Evolutionary conservation across 2,888 invertebrate species (phyloP).

Genomic region (Byasa hedistus): DNA sequence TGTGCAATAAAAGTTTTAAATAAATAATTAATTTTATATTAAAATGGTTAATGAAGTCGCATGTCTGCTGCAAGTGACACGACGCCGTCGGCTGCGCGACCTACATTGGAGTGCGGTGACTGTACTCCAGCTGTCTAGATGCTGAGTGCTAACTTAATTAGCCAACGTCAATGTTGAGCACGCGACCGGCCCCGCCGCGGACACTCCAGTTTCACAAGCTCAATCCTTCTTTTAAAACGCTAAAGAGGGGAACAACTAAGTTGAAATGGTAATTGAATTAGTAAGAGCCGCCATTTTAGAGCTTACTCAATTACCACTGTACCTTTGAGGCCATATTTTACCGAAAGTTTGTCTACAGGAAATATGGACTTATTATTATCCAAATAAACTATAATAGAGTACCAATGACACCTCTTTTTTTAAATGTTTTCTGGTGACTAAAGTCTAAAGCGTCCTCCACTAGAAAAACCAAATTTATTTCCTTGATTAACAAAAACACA

Average conservation of each 20-base stretch:
- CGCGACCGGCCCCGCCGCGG: neutral
- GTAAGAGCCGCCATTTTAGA: neutral
- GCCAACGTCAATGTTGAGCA: slow-evolving; percentile 14
- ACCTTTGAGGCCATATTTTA: neutral
- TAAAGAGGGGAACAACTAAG: neutral
- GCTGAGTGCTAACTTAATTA: slow-evolving; percentile 17
- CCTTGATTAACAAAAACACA: no score
- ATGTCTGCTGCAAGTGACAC: neutral
- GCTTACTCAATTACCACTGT: neutral
- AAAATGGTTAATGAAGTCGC: slow-evolving; percentile 8
- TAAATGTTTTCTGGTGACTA: no score
- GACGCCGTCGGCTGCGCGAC: slow-evolving; percentile 1
- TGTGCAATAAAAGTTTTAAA: no score
- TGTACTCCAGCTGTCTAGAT: neutral
- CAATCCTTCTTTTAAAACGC: slow-evolving; percentile 1
- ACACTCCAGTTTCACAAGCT: neutral
- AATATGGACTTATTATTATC: no score
- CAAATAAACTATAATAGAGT: no score
- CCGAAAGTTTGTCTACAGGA: no score
- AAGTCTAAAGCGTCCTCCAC: no score
- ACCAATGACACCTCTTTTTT: no score
- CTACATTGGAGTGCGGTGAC: slow-evolving; percentile 4
- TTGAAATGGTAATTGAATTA: slow-evolving; percentile 4
- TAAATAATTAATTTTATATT: neutral
- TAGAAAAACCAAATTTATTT: no score